Conservation (phyloP, 2,888 invertebrate genomes). For the Pandemis heparana region DNA sequence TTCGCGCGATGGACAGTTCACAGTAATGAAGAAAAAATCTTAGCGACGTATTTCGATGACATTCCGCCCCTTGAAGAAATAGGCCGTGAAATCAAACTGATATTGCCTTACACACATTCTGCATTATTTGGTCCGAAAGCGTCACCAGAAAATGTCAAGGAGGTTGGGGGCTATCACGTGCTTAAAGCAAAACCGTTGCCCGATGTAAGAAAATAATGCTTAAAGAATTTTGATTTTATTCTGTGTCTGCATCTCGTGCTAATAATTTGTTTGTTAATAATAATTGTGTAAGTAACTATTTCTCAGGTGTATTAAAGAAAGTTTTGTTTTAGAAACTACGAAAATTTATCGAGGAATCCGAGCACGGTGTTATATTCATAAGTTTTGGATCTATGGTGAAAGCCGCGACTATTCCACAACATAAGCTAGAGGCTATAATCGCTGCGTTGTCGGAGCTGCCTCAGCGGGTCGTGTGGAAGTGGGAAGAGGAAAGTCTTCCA, state of each 20-base stretch:
- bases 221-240: background rate
- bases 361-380: slow-evolving; percentile 88
- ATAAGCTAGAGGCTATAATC: slow-evolving; percentile 84
- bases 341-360: slow-evolving; percentile 86
- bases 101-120: slow-evolving; percentile 87
- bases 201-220: slow-evolving; percentile 66
- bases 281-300: too few species aligned
- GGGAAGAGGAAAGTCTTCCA: slow-evolving; percentile 84
- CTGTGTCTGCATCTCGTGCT: too few species aligned
- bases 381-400: slow-evolving; percentile 89
- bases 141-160: slow-evolving; percentile 85
- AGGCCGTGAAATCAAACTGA: slow-evolving; percentile 73
- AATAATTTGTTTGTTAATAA: too few species aligned
- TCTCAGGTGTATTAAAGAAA: slow-evolving; percentile 21
- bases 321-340: slow-evolving; percentile 75
- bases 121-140: slow-evolving; percentile 86
- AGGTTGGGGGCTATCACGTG: slow-evolving; percentile 87
- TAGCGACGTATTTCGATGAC: slow-evolving; percentile 53
- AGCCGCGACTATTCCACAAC: slow-evolving; percentile 85
- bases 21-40: slow-evolving; percentile 50
- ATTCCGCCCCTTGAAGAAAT: slow-evolving; percentile 56
- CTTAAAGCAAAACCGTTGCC: slow-evolving; percentile 73
- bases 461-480: slow-evolving; percentile 89
- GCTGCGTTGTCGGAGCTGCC: slow-evolving; percentile 71
- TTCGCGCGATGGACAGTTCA: background rate